Percentiles rank a stretch among this genome's conserved stretches.
phyloP scores from a whole-genome alignment of 1,140 invertebrate species.

The Lanistes nyassanus region DNA sequence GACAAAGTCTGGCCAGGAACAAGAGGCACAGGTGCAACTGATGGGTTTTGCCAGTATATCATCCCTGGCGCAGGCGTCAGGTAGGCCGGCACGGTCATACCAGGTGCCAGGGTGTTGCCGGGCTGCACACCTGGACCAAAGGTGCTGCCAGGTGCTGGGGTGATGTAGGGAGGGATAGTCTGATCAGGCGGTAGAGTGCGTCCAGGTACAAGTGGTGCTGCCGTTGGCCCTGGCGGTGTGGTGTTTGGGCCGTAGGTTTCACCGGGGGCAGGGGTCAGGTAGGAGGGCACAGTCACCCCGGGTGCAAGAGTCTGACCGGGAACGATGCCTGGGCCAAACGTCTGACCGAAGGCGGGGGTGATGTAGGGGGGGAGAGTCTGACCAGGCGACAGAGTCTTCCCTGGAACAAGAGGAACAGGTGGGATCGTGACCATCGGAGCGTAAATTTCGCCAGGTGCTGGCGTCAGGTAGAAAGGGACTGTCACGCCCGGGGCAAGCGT shows the following conservation, averaged over 20 bases:
- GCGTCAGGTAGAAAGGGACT: constrained; percentile 32
- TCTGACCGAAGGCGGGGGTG: constrained; percentile 43
- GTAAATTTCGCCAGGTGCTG: constrained; percentile 41
- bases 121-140: constrained; percentile 42
- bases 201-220: constrained; percentile 13
- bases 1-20: constrained; percentile 39
- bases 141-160: constrained; percentile 43
- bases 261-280: constrained; percentile 38
- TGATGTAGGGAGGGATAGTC: constrained; percentile 38
- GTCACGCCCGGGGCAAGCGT: constrained; percentile 33
- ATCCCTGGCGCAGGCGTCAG: constrained; percentile 31
- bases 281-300: constrained; percentile 36
- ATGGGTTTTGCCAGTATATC: constrained; percentile 27
- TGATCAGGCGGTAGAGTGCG: constrained; percentile 31
- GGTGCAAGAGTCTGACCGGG: constrained; percentile 39
- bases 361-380: constrained; percentile 30
- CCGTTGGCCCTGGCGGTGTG: not conserved
- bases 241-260: constrained; percentile 32
- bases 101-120: constrained; percentile 38
- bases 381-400: constrained; percentile 30
- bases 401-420: constrained; percentile 13
- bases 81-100: constrained; percentile 20
- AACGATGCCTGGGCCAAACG: constrained; percentile 39
- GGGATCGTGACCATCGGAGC: constrained; percentile 5
- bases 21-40: constrained; percentile 28